Percentiles rank a stretch among this genome's conserved stretches.
phyloP scores from a whole-genome alignment of 2,797 vertebrate species.

The Otolemur crassicaudatus region DNA sequence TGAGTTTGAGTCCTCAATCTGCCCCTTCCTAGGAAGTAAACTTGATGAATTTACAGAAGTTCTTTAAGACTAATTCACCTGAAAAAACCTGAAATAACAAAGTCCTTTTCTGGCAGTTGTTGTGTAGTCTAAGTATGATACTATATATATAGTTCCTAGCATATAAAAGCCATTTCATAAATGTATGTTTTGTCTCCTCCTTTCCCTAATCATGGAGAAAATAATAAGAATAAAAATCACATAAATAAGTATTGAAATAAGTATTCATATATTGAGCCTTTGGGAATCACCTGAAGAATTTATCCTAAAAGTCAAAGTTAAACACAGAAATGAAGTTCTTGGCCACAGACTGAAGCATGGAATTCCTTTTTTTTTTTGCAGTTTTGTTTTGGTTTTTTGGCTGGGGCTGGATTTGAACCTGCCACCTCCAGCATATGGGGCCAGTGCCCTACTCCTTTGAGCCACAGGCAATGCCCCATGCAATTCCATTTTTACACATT shows the following conservation, averaged over 20 bases:
- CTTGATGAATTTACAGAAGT: not conserved
- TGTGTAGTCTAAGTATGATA: not conserved
- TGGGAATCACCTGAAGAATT: not conserved
- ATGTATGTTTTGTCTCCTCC: not conserved
- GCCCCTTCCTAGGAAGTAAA: not conserved
- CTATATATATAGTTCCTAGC: not conserved
- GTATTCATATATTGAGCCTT: not conserved
- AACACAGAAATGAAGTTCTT: constrained; percentile 1
- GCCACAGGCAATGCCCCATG: too few species aligned
- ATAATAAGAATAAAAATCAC: not conserved
- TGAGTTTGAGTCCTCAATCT: not conserved
- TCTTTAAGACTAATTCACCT: not conserved
- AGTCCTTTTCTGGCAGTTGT: not conserved
- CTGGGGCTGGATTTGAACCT: too few species aligned
- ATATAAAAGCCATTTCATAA: not conserved
- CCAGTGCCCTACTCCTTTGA: too few species aligned
- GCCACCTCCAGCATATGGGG: too few species aligned
- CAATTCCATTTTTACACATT: not conserved
- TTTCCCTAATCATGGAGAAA: not conserved
- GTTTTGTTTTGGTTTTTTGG: too few species aligned
- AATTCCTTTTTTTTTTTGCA: not conserved
- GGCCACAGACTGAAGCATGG: not conserved
- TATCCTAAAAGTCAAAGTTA: constrained; percentile 26
- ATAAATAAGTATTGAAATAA: constrained; percentile 45
- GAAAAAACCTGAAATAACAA: not conserved